A percentile compares a stretch with the other conserved stretches of the same genome.
phyloP scores from a whole-genome alignment of 2,888 invertebrate genomes.

The Rosalia funebris region DNA sequence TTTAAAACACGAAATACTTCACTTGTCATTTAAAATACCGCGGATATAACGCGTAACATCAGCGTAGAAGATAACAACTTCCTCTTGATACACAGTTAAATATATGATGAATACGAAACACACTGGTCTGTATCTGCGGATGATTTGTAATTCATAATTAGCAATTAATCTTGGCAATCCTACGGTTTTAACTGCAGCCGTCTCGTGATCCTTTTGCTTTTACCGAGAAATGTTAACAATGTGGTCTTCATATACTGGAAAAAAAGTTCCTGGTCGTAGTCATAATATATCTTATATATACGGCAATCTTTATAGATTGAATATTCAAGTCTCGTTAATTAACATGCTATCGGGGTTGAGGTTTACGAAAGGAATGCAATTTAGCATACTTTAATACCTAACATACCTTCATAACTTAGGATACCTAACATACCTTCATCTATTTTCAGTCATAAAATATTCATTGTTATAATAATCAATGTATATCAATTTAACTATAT shows the following conservation, averaged over 20 bases:
- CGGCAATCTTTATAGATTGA: neutral
- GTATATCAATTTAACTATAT: too few relatives aligned
- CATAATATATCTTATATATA: neutral
- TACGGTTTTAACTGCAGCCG: neutral
- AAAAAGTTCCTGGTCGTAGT: conserved; percentile 6
- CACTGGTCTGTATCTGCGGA: conserved; percentile 11
- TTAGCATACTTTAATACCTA: neutral
- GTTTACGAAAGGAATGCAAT: neutral
- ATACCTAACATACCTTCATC: too few relatives aligned
- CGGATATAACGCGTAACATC: neutral
- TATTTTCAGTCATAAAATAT: too few relatives aligned
- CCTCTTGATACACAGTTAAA: neutral
- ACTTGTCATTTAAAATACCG: neutral
- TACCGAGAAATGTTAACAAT: conserved; percentile 2
- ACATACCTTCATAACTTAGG: too few relatives aligned
- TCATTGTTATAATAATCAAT: too few relatives aligned
- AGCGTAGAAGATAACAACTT: neutral
- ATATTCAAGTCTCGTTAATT: neutral
- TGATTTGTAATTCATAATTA: conserved; percentile 14
- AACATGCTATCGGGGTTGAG: neutral
- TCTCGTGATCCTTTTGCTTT: neutral
- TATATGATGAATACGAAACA: conserved; percentile 8
- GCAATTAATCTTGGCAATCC: conserved; percentile 13
- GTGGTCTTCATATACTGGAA: neutral
- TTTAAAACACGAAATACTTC: too few relatives aligned